Percentiles rank a stretch among this genome's conserved stretches.
These are phyloP conservation scores for Cosmia trapezina DNA, from an alignment of 2,888 invertebrate species.

Conservation along the genomic window DNA sequence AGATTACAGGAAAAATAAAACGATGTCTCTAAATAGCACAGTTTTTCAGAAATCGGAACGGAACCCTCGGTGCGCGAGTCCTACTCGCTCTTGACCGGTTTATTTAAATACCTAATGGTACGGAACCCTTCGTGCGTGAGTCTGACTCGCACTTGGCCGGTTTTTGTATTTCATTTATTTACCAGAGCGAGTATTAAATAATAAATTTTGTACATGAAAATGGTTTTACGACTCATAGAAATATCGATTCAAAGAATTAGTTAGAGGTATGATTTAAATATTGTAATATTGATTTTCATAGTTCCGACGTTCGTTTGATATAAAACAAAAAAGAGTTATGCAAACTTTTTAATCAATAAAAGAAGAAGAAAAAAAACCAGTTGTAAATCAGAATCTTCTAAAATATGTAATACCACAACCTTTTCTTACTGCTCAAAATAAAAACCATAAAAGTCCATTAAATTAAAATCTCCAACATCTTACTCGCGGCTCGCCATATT, in stretches of 20 bases:
- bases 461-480: slow-evolving; percentile 55
- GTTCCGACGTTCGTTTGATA: background rate
- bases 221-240: background rate
- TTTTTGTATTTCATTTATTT: background rate
- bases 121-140: too few relatives aligned
- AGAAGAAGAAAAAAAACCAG: background rate
- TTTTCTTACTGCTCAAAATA: slow-evolving; percentile 35
- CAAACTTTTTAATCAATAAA: background rate
- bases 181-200: too few relatives aligned
- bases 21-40: too few relatives aligned
- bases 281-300: background rate
- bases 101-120: too few relatives aligned
- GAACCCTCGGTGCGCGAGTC: too few relatives aligned
- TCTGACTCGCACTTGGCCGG: too few relatives aligned
- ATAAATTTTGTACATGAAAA: background rate
- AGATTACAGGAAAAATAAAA: too few relatives aligned
- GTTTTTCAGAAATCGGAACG: too few relatives aligned
- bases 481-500: slow-evolving; percentile 54
- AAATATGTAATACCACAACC: slow-evolving; percentile 2
- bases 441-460: slow-evolving; percentile 47
- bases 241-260: background rate
- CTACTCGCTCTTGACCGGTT: too few relatives aligned
- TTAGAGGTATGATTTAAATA: background rate
- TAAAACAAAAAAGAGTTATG: background rate
- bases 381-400: background rate